Base-by-base conservation (phyloP, 2,797 vertebrate species). In the Telmatherina bonti region DNA sequence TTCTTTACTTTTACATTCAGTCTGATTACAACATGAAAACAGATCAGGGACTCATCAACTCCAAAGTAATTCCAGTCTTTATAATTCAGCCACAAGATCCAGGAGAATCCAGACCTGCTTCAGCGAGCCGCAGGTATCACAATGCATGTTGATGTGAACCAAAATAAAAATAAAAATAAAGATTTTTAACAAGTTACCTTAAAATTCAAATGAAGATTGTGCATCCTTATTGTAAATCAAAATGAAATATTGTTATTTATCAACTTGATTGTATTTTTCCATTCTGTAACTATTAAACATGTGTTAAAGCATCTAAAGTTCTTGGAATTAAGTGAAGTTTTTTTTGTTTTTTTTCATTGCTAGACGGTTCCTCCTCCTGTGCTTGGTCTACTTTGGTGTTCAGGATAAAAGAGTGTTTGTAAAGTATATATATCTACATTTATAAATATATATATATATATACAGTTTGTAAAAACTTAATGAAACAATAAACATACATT, bases 401-500 rank as follows among this genome's bases (percentile, higher is more conserved):
- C 47, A 35, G 82, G 82, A 65, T 88, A 62, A 38, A 82, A 82
- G 59, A 57, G 78, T 87, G 79, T 84, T 88, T 91, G 74, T 88
- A 85, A 70, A 74, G 78, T 58, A 52, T 36, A 60, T 30, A 70
- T 36, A 33, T 33, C 6, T 1, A 52, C 38, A 59, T 62, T 58
- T 29, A 62, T 56, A 66, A 20, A 68, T 30, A 62, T 36, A 67
- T 41, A 71, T 24, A 41, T 62, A 70, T 69, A 70, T 60, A 70
- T 72, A 81, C 76, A 68, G 59, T 84, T 85, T 85, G 81, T 84
- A 84, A 83, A 85, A 85, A 75, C 33, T 79, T 26, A 65, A 30
- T 15, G 35, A 77, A 38, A 38, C 71, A 90, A 88, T 88, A 91
- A 91, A 92, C 84, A 79, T 77, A 84, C 57, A 68, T 89, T 89